A percentile compares a stretch with the other conserved stretches of the same genome.
Conservation (phyloP, 2,113 vertebrate species). For the Pica pica region DNA sequence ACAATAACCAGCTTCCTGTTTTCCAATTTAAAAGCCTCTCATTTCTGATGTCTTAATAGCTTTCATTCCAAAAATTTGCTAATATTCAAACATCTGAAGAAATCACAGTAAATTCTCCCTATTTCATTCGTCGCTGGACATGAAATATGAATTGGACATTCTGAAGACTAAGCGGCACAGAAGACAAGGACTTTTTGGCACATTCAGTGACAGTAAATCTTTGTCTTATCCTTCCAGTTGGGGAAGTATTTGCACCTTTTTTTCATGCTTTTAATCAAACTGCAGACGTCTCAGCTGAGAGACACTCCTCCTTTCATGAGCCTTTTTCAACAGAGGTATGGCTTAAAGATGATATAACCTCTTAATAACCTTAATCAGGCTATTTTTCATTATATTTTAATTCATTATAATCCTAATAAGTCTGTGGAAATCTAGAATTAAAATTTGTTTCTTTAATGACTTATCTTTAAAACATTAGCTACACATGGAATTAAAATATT, state of each 20-base stretch:
- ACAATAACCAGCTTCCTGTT: neutral
- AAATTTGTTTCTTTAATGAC: slow-evolving; percentile 26
- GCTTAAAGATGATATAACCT: slow-evolving; percentile 30
- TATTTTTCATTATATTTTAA: slow-evolving; percentile 39
- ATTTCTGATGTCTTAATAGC: neutral
- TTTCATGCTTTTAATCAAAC: slow-evolving; percentile 7
- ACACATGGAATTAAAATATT: slow-evolving; percentile 21
- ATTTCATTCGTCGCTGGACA: neutral
- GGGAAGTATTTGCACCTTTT: neutral
- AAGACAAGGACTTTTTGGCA: neutral
- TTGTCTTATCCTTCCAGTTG: neutral
- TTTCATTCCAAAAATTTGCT: neutral
- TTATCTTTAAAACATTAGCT: slow-evolving; percentile 39
- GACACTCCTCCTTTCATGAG: neutral
- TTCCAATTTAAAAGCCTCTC: neutral
- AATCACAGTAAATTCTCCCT: neutral
- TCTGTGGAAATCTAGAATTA: slow-evolving; percentile 24
- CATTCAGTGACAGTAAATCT: neutral
- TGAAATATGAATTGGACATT: neutral
- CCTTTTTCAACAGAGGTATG: neutral
- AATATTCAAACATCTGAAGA: neutral
- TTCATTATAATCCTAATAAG: slow-evolving; percentile 42
- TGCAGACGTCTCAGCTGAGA: neutral
- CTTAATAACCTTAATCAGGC: slow-evolving; percentile 53
- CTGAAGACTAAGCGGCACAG: neutral